phyloP scores from a whole-genome alignment of 1,140 invertebrate genomes.

The Euura lappo region DNA sequence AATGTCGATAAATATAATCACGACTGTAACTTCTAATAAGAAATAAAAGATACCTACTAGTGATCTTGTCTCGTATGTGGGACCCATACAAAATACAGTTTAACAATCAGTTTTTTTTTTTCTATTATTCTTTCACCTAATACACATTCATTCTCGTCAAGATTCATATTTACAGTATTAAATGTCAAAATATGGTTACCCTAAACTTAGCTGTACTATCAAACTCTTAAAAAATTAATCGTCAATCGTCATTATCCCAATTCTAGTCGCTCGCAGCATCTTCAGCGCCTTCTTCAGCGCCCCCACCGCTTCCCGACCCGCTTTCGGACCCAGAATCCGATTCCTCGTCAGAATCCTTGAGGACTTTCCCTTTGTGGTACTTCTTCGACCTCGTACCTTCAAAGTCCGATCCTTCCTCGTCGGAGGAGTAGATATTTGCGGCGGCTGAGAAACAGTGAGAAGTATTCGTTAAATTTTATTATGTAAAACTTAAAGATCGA shows the following conservation, averaged over 20 bases:
- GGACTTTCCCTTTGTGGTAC: constrained; percentile 78
- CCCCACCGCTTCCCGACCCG: constrained; percentile 48
- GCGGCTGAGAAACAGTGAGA: constrained; percentile 54
- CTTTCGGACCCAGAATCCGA: constrained; percentile 55
- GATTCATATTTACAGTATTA: neutral
- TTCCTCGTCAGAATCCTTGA: constrained; percentile 84
- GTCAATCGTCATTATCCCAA: neutral
- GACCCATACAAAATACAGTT: constrained; percentile 10
- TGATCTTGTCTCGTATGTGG: constrained; percentile 12
- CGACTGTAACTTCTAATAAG: constrained; percentile 32
- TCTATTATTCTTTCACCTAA: neutral
- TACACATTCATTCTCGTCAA: neutral
- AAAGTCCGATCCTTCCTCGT: constrained; percentile 88
- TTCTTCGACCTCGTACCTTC: constrained; percentile 78
- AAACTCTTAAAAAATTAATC: too few species aligned
- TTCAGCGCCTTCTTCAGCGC: constrained; percentile 44
- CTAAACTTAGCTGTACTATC: too few species aligned
- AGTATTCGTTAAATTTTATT: constrained; percentile 12
- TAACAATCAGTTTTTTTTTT: neutral
- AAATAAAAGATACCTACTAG: constrained; percentile 23
- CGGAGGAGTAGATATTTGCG: constrained; percentile 88
- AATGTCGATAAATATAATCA: constrained; percentile 13
- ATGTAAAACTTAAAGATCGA: constrained; percentile 15
- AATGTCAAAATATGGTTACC: too few species aligned
- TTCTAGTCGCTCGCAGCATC: constrained; percentile 16